Evolutionary conservation across 2,113 vertebrate species (phyloP).

Genomic region (Manacus vitellinus): DNA sequence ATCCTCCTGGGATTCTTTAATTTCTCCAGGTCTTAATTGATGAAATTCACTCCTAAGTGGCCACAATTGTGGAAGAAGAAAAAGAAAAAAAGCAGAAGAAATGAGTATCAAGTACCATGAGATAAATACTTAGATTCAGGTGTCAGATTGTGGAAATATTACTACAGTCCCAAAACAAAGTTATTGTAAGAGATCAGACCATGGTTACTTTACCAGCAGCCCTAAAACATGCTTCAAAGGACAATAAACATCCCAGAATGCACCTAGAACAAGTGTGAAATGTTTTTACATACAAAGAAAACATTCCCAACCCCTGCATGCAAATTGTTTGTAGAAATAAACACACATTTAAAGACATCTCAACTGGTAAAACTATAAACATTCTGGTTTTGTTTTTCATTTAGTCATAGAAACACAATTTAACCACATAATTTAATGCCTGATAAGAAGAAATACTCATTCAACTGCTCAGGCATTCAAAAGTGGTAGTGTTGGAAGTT

Average conservation of each 20-base stretch:
- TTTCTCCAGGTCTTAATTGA: constrained; percentile 69
- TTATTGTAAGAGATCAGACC: background rate
- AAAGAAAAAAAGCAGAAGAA: background rate
- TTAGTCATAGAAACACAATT: background rate
- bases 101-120: background rate
- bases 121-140: background rate
- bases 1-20: constrained; percentile 62
- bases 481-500: background rate
- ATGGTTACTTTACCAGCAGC: background rate
- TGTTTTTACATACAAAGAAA: background rate
- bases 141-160: background rate
- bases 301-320: background rate
- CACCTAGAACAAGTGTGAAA: background rate
- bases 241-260: background rate
- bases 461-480: background rate
- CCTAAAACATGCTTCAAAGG: background rate
- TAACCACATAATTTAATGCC: too few relatives aligned
- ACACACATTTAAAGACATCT: background rate
- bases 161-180: background rate
- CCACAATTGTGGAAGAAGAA: constrained; percentile 36
- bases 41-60: constrained; percentile 70
- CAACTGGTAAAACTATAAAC: background rate
- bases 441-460: background rate
- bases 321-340: background rate
- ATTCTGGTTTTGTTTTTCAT: background rate